phyloP scores from a whole-genome alignment of 2,797 vertebrate species.

The Cottoperca gobio region DNA sequence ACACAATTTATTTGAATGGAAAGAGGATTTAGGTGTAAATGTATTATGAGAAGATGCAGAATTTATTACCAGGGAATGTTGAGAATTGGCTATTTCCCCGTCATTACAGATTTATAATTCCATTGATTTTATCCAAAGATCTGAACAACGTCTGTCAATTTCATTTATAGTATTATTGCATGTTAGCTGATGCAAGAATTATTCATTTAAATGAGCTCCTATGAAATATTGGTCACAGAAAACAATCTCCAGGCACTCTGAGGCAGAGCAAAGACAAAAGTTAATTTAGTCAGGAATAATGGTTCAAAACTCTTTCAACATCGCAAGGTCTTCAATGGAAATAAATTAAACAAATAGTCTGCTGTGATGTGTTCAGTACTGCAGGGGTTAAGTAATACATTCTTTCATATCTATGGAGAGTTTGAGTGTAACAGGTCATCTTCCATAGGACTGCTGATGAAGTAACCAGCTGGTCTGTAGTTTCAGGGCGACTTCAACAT shows the following conservation, averaged over 20 bases:
- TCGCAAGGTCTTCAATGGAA: background rate
- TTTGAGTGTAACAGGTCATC: background rate
- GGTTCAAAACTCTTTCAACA: background rate
- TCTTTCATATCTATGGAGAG: background rate
- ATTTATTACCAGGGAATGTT: background rate
- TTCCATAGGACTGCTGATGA: slow-evolving; percentile 15
- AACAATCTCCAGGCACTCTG: background rate
- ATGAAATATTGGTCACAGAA: background rate
- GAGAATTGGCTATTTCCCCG: background rate
- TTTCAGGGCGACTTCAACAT: slow-evolving; percentile 26
- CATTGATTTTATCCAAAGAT: background rate
- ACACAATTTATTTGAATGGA: background rate
- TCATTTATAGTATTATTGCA: background rate
- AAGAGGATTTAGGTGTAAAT: background rate
- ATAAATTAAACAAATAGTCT: background rate
- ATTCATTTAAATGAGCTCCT: background rate
- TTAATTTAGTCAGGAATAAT: background rate
- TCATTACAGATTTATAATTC: background rate
- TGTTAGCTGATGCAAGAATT: background rate
- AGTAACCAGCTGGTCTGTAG: slow-evolving; percentile 31
- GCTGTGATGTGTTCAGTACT: background rate
- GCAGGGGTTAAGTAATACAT: background rate
- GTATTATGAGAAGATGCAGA: background rate
- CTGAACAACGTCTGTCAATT: background rate
- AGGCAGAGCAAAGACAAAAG: background rate